Evolutionary conservation across 2,113 vertebrate genomes (phyloP).

Genomic region (Elgaria multicarinata): DNA sequence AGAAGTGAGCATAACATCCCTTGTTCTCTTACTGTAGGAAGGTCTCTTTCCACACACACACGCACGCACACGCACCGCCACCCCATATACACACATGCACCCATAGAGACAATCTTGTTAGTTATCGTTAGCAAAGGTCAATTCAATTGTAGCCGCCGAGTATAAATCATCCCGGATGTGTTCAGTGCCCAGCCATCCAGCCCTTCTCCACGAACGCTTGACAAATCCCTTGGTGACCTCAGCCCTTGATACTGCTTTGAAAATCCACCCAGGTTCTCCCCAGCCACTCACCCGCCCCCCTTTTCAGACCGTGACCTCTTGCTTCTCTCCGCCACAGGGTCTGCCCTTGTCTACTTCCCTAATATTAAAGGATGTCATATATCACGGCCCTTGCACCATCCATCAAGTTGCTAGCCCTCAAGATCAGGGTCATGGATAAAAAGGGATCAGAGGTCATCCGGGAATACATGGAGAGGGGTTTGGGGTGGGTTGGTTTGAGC

Average conservation of each 20-base stretch:
- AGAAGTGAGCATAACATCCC: slow-evolving; percentile 27
- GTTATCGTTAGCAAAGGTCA: slow-evolving; percentile 66
- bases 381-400: slow-evolving; percentile 42
- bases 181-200: slow-evolving; percentile 31
- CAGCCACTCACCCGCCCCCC: neutral
- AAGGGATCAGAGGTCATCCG: slow-evolving; percentile 54
- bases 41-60: slow-evolving; percentile 32
- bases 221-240: slow-evolving; percentile 24
- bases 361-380: slow-evolving; percentile 45
- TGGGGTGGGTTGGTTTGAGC: neutral
- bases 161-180: slow-evolving; percentile 54
- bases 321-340: neutral
- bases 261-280: neutral
- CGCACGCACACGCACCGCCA: neutral
- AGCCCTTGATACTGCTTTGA: neutral
- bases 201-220: slow-evolving; percentile 43
- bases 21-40: slow-evolving; percentile 43
- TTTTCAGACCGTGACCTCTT: neutral
- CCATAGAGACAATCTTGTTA: slow-evolving; percentile 29
- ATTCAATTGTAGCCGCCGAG: slow-evolving; percentile 50
- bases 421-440: slow-evolving; percentile 58
- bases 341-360: slow-evolving; percentile 23
- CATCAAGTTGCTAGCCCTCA: slow-evolving; percentile 58
- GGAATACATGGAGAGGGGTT: slow-evolving; percentile 30
- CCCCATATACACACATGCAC: neutral